Conservation (phyloP, 2,797 vertebrate species). For the Hafferia zeledoni region DNA sequence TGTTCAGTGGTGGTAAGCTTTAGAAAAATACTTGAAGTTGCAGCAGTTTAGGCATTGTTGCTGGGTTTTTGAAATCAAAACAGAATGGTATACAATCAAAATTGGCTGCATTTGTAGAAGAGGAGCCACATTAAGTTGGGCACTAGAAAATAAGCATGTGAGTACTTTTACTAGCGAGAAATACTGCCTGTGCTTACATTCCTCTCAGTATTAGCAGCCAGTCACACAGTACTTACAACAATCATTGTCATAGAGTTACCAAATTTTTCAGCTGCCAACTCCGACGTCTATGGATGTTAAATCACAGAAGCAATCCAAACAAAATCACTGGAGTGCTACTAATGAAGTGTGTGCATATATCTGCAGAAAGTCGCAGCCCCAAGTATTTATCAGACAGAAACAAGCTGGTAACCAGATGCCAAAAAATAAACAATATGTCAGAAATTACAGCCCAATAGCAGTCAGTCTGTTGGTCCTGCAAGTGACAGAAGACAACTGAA, state of each 20-base stretch:
- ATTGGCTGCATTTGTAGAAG: background rate
- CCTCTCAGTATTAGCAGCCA: background rate
- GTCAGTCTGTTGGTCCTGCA: background rate
- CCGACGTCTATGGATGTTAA: background rate
- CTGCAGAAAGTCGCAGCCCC: background rate
- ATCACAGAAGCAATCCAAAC: conserved; percentile 12
- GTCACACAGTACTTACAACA: background rate
- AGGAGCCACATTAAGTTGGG: background rate
- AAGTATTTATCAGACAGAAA: background rate
- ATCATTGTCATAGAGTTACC: background rate
- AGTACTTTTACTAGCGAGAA: background rate
- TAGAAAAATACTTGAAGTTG: background rate
- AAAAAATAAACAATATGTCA: background rate
- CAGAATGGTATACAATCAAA: background rate
- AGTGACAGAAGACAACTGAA: background rate
- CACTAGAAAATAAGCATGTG: background rate
- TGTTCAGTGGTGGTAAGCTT: background rate
- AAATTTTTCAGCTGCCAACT: background rate
- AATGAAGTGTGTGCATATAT: background rate
- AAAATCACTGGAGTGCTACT: background rate
- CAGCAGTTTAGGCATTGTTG: background rate
- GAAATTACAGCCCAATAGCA: background rate
- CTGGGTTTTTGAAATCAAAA: background rate
- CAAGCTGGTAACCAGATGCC: background rate
- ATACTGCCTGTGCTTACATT: background rate